Evolutionary conservation across 2,113 vertebrate genomes (phyloP), one percentile per base, ranked within the genome.

Genomic region (Perognathus longimembris): DNA sequence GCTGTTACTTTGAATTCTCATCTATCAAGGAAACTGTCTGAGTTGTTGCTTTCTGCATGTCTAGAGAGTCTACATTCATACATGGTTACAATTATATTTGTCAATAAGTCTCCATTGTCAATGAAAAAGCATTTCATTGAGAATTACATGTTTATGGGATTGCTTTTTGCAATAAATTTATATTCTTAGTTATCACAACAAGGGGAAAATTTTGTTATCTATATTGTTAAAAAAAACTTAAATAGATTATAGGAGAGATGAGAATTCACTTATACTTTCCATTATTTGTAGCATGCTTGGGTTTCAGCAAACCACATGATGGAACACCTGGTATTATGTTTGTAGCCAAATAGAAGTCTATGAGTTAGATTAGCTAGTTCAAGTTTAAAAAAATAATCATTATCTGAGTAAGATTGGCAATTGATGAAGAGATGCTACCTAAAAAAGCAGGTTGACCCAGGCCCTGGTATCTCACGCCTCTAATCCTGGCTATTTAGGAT

Each of bases 1-100:
- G 92, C 92, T 95, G 78, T 70, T 93, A 38, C 92, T 95, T 78
- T 87, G n/a, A 95, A 88, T 91, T 95, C 64, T 84, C 57, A 88
- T 93, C 90, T 90, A 92, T 88, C 14, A 30, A 76, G 88, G 93
- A 94, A 85, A 92, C 66, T 88, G 54, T 92, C 54, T 88, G 32
- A 54, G 78, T 76, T 59, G 81, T 88, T 69, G 69, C 61, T 88
- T 83, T 91, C 21, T 87, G 59, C 50, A 28, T 28, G 34, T 91
- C 78, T 85, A 30, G 12, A 75, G 54, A 88, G 28, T 67, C 64
- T 7, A 88, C 32, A 90, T 22, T 69, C 5, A 40, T 64, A 32
- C 3, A 18, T 57, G 30, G 12, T n/a, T 83, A 64, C 54, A 71
- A 78, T 76, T 74, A 89, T 30, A 67, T 54, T 92, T 78, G 34